Evolutionary conservation across 2,797 vertebrate species (phyloP), one percentile per base, ranked within the genome.

Genomic region (Periophthalmus magnuspinnatus): DNA sequence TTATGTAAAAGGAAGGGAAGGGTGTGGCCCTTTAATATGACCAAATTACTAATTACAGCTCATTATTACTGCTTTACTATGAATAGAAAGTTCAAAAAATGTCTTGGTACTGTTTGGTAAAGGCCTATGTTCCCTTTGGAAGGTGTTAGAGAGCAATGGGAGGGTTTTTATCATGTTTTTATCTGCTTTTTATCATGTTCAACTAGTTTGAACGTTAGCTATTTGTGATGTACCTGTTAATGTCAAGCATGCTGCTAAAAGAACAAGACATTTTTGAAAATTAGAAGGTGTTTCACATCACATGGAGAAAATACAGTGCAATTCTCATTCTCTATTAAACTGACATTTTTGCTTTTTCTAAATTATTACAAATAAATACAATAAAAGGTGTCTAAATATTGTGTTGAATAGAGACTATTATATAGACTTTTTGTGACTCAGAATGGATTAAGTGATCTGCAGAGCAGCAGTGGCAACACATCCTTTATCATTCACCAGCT

Each of bases 231-330:
- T 89, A 81, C 71, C 80, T 19, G 74, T 88, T 78, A 63, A 80
- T 87, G 82, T 91, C 84, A 59, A 81, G 91, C 89, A 91, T 91
- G 89, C 84, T 79, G 88, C 88, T 84, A 81, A 78, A 85, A 80
- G 61, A 76, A 76, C 70, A 55, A 55, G 65, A 71, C 57, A 65
- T 69, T 58, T 65, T 73, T 75, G 63, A 70, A 74, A 70, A 78
- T 16, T 22, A 81, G 69, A 68, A 81, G 67, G 82, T 65, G 69
- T 79, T 82, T 68, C 73, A 68, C 72, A 77, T 75, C 63, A 19
- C 69, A 71, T 83, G 48, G 45, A 70, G 69, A 83, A 68, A 84
- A 67, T 70, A 32, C 75, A 76, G 80, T 86, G 84, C 67, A 72
- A 81, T 75, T 82, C 69, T 84, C 77, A 71, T 65, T 19, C 24